phyloP scores from a whole-genome alignment of 2,797 vertebrate species.

The Sus cebifrons region DNA sequence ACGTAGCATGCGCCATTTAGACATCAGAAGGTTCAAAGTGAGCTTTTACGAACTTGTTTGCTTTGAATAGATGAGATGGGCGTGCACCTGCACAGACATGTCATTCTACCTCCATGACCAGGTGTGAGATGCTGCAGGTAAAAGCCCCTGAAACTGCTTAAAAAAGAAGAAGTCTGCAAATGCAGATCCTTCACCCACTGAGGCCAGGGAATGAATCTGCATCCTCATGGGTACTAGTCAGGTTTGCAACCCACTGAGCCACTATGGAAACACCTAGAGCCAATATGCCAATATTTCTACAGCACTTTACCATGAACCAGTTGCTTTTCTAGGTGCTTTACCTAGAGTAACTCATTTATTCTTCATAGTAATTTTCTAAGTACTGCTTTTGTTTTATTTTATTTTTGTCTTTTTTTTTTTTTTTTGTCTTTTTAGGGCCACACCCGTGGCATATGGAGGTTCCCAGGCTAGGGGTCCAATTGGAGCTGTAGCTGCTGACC shows the following conservation, averaged over 20 bases:
- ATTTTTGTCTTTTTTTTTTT: too few species aligned
- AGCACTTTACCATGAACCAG: neutral
- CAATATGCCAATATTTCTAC: neutral
- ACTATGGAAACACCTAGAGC: neutral
- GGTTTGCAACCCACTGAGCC: too few species aligned
- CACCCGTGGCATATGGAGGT: too few species aligned
- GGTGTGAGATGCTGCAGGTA: accelerated
- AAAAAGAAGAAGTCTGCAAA: neutral
- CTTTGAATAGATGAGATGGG: slow-evolving; percentile 56
- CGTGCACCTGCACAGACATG: accelerated
- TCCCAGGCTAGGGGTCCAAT: too few species aligned
- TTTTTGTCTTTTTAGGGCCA: too few species aligned
- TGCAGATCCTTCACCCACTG: too few species aligned
- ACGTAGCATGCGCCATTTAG: neutral
- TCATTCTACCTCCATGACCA: neutral
- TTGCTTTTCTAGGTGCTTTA: neutral
- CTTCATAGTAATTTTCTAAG: neutral
- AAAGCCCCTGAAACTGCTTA: too few species aligned
- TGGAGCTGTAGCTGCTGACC: too few species aligned
- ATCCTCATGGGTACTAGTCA: too few species aligned
- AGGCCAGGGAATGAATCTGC: too few species aligned
- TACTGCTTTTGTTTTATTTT: too few species aligned
- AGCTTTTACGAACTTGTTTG: slow-evolving; percentile 38
- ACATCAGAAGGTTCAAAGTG: slow-evolving; percentile 17
- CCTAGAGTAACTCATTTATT: neutral